Conservation (phyloP, 1,140 invertebrate species). For the Daktulosphaira vitifoliae region DNA sequence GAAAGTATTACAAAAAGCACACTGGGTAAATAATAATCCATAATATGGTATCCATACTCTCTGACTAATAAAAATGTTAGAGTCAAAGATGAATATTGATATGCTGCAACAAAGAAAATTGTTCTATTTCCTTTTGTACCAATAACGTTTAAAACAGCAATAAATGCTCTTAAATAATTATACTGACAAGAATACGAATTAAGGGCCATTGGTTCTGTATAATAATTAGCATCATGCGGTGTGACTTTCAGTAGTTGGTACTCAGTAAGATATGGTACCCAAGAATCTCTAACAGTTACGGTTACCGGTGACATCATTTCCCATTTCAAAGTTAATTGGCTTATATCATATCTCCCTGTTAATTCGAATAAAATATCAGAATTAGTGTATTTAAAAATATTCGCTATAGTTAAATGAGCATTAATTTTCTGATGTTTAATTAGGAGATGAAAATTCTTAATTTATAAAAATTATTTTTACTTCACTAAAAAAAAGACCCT, state of each 20-base stretch:
- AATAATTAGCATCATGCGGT: slow-evolving; percentile 15
- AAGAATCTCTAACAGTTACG: slow-evolving; percentile 50
- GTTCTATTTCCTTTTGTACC: too few species aligned
- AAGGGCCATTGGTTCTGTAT: slow-evolving; percentile 15
- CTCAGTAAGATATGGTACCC: slow-evolving; percentile 65
- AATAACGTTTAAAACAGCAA: neutral
- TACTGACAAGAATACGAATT: slow-evolving; percentile 12
- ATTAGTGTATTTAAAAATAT: too few species aligned
- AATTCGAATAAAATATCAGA: too few species aligned
- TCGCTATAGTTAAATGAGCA: too few species aligned
- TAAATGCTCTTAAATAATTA: too few species aligned
- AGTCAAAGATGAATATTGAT: slow-evolving; percentile 65
- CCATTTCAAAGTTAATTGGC: slow-evolving; percentile 64
- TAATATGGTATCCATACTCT: slow-evolving; percentile 76
- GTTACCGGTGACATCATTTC: slow-evolving; percentile 55
- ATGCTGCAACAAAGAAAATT: slow-evolving; percentile 34
- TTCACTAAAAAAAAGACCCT: too few species aligned
- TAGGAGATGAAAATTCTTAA: too few species aligned
- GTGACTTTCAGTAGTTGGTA: slow-evolving; percentile 55
- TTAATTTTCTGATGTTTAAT: too few species aligned
- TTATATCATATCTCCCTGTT: slow-evolving; percentile 68
- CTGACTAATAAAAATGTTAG: slow-evolving; percentile 66
- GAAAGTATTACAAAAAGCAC: slow-evolving; percentile 78
- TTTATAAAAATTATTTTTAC: too few species aligned
- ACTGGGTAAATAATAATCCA: slow-evolving; percentile 82